Conservation (phyloP, 2,888 invertebrate species). For the Elmis aenea region DNA sequence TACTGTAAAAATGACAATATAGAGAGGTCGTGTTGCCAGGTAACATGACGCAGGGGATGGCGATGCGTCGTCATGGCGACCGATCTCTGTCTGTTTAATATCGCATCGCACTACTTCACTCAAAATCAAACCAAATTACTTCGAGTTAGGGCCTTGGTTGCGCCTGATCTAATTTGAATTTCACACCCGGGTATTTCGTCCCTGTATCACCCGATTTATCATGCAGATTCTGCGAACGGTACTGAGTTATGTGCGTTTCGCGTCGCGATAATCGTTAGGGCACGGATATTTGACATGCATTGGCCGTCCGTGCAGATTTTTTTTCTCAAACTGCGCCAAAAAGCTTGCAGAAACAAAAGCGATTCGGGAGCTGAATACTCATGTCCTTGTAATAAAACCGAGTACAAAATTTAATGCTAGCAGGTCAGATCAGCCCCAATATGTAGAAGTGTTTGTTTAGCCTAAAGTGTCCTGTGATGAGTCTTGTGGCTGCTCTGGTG, state of each 20-base stretch:
- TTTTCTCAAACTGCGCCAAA: no score
- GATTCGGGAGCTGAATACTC: no score
- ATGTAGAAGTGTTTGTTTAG: no score
- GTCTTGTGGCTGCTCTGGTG: no score
- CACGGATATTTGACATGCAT: no score
- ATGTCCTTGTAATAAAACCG: no score
- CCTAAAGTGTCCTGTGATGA: no score
- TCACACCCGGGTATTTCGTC: slow-evolving; percentile 16
- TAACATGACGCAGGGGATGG: slow-evolving; percentile 13
- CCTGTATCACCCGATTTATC: slow-evolving; percentile 11
- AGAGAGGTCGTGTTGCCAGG: slow-evolving; percentile 23
- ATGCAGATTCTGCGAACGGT: slow-evolving; percentile 8
- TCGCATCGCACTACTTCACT: slow-evolving; percentile 22
- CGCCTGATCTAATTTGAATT: slow-evolving; percentile 25
- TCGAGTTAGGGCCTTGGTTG: slow-evolving; percentile 20
- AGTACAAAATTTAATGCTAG: no score
- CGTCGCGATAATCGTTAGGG: slow-evolving; percentile 10
- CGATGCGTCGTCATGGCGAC: slow-evolving; percentile 22
- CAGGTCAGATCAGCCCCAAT: no score
- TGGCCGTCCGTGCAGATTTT: no score
- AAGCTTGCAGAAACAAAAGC: no score
- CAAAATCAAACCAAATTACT: slow-evolving; percentile 26
- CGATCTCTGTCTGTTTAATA: slow-evolving; percentile 26
- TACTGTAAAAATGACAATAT: slow-evolving; percentile 13
- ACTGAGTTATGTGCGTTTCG: slow-evolving; percentile 14